These are phyloP conservation scores for Aratinga solstitialis DNA, from an alignment of 2,797 vertebrate genomes.

Conservation along the genomic window DNA sequence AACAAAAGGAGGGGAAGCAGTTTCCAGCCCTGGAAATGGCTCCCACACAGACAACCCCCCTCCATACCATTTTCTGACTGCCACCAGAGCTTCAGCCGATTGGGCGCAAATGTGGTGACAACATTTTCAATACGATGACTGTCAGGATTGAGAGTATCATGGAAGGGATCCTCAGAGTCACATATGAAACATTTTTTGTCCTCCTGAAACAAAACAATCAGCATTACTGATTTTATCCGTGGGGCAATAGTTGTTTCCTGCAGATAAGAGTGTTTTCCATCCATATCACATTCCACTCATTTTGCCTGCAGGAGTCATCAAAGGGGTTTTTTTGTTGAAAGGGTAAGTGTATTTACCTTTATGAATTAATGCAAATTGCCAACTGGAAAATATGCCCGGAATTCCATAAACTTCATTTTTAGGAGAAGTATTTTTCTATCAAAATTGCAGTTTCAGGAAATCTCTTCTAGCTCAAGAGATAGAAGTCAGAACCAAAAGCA, in stretches of 20 bases:
- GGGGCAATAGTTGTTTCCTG: conserved; percentile 55
- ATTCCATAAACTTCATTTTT: conserved; percentile 54
- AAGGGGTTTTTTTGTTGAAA: conserved; percentile 6
- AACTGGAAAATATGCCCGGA: conserved; percentile 55
- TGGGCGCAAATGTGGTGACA: conserved; percentile 91
- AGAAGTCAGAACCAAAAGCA: conserved; percentile 10
- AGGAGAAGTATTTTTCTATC: conserved; percentile 43
- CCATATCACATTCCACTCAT: conserved; percentile 45
- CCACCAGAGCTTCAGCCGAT: conserved; percentile 98
- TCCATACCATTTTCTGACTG: conserved; percentile 94
- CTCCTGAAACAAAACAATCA: conserved; percentile 81
- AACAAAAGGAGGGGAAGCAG: conserved; percentile 56
- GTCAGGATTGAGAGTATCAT: conserved; percentile 78
- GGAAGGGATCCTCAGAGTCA: conserved; percentile 82
- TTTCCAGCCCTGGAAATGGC: conserved; percentile 1
- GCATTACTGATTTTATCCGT: conserved; percentile 32
- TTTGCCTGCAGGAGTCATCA: conserved; percentile 34
- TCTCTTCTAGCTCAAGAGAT: background rate
- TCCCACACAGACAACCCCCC: background rate
- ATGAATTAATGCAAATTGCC: conserved; percentile 45
- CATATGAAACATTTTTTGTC: conserved; percentile 98
- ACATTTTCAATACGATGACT: conserved; percentile 94
- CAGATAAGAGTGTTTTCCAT: conserved; percentile 54
- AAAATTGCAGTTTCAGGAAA: conserved; percentile 33
- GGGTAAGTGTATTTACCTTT: conserved; percentile 42